phyloP scores from a whole-genome alignment of 2,113 vertebrate species.

The Enhydra lutris region DNA sequence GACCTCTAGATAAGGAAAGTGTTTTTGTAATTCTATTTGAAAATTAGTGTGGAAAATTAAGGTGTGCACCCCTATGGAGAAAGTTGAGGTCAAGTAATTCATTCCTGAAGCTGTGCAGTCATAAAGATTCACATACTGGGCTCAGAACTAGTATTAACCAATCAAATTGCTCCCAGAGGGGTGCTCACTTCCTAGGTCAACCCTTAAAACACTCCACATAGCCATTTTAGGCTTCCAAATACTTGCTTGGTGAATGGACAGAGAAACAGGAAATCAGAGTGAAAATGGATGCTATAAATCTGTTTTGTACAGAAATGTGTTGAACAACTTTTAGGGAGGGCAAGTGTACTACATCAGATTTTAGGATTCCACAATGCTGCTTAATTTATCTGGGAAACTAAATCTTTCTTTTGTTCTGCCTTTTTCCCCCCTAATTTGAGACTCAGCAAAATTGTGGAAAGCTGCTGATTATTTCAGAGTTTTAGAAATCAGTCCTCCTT shows the following conservation, averaged over 20 bases:
- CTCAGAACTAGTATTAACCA: conserved; percentile 60
- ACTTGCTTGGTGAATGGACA: conserved; percentile 35
- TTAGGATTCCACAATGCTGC: conserved; percentile 3
- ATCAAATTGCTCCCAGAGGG: conserved; percentile 57
- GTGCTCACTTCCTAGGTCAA: conserved; percentile 60
- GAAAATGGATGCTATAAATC: conserved; percentile 69
- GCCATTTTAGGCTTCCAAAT: conserved; percentile 47
- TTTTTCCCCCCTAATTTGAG: background rate
- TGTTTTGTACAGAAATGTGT: conserved; percentile 56
- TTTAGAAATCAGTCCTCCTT: conserved; percentile 7
- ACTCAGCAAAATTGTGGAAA: background rate
- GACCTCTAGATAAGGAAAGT: conserved; percentile 55
- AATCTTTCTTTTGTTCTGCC: background rate
- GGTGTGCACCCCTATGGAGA: conserved; percentile 58
- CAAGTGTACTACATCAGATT: conserved; percentile 21
- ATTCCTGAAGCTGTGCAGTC: conserved; percentile 49
- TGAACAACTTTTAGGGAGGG: conserved; percentile 50
- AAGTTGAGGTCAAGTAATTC: conserved; percentile 64
- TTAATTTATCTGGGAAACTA: background rate
- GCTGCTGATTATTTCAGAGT: conserved; percentile 6
- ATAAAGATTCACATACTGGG: conserved; percentile 49
- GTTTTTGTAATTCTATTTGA: conserved; percentile 62
- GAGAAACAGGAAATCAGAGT: conserved; percentile 70
- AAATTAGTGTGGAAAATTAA: conserved; percentile 71
- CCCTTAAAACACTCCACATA: conserved; percentile 41